phyloP scores from a whole-genome alignment of 2,113 vertebrate genomes.

The Morone chrysops region DNA sequence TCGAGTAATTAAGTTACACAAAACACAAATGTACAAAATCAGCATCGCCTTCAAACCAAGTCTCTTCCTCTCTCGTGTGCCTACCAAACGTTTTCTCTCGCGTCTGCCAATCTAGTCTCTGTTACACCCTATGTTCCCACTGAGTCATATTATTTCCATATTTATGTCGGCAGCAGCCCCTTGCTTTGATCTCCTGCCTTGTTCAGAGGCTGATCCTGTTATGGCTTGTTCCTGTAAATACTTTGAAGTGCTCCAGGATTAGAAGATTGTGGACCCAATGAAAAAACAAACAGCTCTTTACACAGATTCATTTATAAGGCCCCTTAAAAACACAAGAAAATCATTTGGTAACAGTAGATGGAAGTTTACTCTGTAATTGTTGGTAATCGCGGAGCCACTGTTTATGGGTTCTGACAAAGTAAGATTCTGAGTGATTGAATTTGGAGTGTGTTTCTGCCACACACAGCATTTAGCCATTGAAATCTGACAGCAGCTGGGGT shows the following conservation, averaged over 20 bases:
- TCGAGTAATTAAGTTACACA: conserved; percentile 29
- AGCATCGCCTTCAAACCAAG: conserved; percentile 15
- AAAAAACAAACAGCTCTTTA: conserved; percentile 80
- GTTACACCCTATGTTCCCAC: conserved; percentile 73
- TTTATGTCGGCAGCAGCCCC: conserved; percentile 74
- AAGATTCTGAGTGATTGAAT: conserved; percentile 75
- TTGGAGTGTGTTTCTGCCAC: conserved; percentile 59
- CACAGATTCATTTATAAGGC: conserved; percentile 73
- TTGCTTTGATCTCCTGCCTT: conserved; percentile 72
- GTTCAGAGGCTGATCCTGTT: conserved; percentile 78
- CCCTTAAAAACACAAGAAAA: conserved; percentile 68
- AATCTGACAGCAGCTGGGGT: conserved; percentile 58
- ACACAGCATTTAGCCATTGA: conserved; percentile 69
- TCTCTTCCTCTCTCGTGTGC: conserved; percentile 40
- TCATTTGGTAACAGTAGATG: conserved; percentile 81
- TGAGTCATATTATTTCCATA: conserved; percentile 80
- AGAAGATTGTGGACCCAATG: conserved; percentile 75
- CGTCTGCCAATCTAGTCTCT: conserved; percentile 47
- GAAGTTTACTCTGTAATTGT: conserved; percentile 81
- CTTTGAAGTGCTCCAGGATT: conserved; percentile 78
- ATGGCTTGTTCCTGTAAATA: conserved; percentile 81
- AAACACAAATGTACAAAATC: conserved; percentile 51
- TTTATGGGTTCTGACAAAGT: conserved; percentile 75
- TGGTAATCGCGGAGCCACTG: conserved; percentile 79
- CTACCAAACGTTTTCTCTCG: conserved; percentile 41